phyloP scores from a whole-genome alignment of 2,797 vertebrate genomes.

The Diceros bicornis region DNA sequence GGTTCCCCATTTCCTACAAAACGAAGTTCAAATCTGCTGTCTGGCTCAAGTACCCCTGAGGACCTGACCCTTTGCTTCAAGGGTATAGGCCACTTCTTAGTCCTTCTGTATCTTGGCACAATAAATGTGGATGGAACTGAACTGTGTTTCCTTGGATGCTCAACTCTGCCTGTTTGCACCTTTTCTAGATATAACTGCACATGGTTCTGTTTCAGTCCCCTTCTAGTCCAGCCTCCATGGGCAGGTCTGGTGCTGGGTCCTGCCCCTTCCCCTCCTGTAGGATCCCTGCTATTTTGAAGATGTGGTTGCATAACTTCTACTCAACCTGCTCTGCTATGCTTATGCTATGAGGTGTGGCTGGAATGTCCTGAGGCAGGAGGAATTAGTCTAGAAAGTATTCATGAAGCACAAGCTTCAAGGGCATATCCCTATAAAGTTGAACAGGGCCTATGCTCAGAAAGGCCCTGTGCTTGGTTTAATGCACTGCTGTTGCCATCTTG shows the following conservation, averaged over 20 bases:
- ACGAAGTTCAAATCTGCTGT: not conserved
- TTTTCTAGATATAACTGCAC: not conserved
- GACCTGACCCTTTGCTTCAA: not conserved
- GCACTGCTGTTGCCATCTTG: not conserved
- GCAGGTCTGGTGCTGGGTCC: not conserved
- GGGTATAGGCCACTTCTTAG: not conserved
- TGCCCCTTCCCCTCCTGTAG: not conserved
- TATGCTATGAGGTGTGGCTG: not conserved
- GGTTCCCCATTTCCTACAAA: not conserved
- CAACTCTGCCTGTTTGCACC: not conserved
- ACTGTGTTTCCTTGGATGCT: not conserved
- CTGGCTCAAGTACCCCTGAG: not conserved
- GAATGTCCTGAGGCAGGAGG: not conserved
- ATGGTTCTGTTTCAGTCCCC: not conserved
- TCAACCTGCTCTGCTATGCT: not conserved
- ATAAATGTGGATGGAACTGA: not conserved
- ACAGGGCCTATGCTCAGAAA: not conserved
- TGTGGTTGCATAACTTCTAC: not conserved
- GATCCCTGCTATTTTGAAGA: constrained; percentile 8
- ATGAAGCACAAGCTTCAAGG: not conserved
- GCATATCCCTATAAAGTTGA: not conserved
- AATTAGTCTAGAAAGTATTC: constrained; percentile 10
- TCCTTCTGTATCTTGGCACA: not conserved
- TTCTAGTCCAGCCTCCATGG: not conserved
- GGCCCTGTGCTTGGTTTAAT: not conserved